Percentiles rank a stretch among this genome's conserved stretches.
phyloP scores from a whole-genome alignment of 2,888 invertebrate species.

The Octonoba sinensis region DNA sequence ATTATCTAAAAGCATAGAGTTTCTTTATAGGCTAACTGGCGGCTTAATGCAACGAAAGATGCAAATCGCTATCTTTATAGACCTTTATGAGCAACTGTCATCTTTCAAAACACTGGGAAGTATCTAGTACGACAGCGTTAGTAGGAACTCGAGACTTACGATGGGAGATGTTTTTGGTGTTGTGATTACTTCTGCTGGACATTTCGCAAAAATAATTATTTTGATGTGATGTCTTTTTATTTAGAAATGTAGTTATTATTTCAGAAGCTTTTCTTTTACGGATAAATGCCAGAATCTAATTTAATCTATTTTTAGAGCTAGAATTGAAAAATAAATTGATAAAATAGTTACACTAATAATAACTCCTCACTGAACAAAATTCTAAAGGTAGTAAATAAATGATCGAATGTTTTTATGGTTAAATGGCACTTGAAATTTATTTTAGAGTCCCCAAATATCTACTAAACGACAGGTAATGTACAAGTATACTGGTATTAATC shows the following conservation, averaged over 20 bases:
- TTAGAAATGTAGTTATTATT: constrained; percentile 36
- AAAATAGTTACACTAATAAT: no score
- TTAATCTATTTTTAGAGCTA: no score
- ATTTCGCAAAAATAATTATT: constrained; percentile 35
- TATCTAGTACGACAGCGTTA: constrained; percentile 43
- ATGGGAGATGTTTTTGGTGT: constrained; percentile 32
- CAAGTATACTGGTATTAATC: no score
- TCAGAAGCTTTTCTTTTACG: background rate
- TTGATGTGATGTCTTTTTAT: constrained; percentile 33
- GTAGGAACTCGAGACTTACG: constrained; percentile 38
- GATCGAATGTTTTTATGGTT: no score
- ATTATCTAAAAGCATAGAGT: constrained; percentile 10
- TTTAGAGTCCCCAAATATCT: no score
- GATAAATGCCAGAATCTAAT: no score
- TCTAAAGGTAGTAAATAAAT: no score
- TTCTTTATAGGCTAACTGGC: constrained; percentile 31
- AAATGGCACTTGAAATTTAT: no score
- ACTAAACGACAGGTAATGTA: no score
- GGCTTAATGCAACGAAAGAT: constrained; percentile 33
- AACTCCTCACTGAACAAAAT: no score
- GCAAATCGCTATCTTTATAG: constrained; percentile 35
- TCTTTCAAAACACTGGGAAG: constrained; percentile 35
- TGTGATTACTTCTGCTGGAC: constrained; percentile 2
- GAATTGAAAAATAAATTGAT: no score
- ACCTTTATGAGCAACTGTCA: constrained; percentile 38